Evolutionary conservation across 1,140 invertebrate species (phyloP), one percentile per base, ranked within the genome.

Genomic region (Magallana angulata): DNA sequence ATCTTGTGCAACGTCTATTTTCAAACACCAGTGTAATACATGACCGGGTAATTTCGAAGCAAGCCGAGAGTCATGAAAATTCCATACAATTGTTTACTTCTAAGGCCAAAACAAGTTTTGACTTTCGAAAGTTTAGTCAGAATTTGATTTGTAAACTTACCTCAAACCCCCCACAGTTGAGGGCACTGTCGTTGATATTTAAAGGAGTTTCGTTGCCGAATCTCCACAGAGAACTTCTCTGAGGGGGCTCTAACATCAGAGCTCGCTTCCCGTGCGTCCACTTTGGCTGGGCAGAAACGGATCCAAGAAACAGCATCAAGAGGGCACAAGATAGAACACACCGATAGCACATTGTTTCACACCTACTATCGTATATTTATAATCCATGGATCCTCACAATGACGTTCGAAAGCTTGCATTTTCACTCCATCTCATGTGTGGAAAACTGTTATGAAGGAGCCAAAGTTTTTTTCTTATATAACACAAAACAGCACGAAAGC

Each of bases 151-250:
- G 6, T 7, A 18, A 36, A 82, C 88, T 91, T 89, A 91, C 90
- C 76, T 88, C 96, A 93, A 97, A 97, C 57, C 98, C 98, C 2
- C 98, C 98, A 88, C 97, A 97, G 92, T 96, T 97, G 0, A 97
- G 93, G 91, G 97, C 97, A 90, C 98, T 98, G 93, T 99, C 98
- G 90, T 98, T 98, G 92, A 98, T 98, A 94, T 99, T 98, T 7
- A 98, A 97, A 1, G 98, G 97, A 95, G 97, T 98, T 0, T 97
- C 97, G 94, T 97, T 98, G 1, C 98, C 98, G 92, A 98, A 97
- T 83, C 98, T 95, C 98, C 98, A 99, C 97, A 98, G 98, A n/a
- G 97, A 97, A 94, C 98, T 98, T 18, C 98, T 96, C 0, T 97
- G 96, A 1, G 98, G 98, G 0, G 98, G 98, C 94, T 98, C 97